Evolutionary conservation across 2,113 vertebrate genomes (phyloP).

Genomic region (Tragelaphus scriptus): DNA sequence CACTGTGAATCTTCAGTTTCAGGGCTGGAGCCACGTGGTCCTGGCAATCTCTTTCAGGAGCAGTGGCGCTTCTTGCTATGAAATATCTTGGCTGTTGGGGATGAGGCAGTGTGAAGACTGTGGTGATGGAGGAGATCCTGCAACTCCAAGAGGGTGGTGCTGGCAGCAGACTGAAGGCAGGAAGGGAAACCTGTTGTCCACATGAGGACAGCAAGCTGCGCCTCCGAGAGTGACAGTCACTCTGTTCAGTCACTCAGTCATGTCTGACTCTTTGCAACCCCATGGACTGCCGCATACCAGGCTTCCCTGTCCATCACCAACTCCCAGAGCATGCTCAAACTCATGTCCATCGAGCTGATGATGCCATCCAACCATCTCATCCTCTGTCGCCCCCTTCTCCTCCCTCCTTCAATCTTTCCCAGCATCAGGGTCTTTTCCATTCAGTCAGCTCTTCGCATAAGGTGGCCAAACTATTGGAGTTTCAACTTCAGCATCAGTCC

Average conservation of each 20-base stretch:
- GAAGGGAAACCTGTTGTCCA: background rate
- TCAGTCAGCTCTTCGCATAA: background rate
- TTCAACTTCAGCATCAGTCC: background rate
- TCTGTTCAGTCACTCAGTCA: background rate
- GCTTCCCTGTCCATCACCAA: background rate
- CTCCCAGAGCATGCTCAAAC: rapidly evolving
- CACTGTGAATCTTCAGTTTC: background rate
- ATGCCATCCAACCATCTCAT: background rate
- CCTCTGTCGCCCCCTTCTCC: background rate
- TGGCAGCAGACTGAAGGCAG: rapidly evolving
- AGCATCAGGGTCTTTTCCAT: background rate
- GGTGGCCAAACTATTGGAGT: background rate
- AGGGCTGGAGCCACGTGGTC: background rate
- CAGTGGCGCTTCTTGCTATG: background rate
- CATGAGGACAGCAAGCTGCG: background rate
- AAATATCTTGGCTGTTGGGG: background rate
- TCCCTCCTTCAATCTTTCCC: background rate
- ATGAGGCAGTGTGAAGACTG: background rate
- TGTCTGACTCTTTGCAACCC: background rate
- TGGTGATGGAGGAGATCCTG: background rate
- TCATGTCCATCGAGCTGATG: background rate
- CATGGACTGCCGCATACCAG: background rate
- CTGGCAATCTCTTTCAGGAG: background rate
- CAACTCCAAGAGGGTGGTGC: background rate
- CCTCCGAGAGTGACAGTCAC: background rate